Conservation (phyloP, 1,140 invertebrate species). For the Prorops nasuta region DNA sequence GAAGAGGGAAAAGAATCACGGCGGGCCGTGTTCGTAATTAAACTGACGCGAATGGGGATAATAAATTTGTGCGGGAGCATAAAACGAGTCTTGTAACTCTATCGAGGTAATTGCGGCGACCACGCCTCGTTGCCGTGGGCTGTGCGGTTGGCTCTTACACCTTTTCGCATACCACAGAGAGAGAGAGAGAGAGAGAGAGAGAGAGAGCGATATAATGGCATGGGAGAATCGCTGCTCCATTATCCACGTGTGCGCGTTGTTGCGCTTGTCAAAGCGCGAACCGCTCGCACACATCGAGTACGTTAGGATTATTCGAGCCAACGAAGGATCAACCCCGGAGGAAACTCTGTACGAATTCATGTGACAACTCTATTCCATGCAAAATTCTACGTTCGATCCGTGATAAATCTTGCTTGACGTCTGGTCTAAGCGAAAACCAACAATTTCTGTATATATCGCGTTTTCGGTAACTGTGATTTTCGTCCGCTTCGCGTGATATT, state of each 20-base stretch:
- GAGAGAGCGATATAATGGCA: background rate
- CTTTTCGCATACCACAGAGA: conserved; percentile 31
- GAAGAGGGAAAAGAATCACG: conserved; percentile 24
- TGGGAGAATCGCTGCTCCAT: conserved; percentile 13
- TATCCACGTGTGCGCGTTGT: conserved; percentile 24
- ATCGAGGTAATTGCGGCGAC: conserved; percentile 50
- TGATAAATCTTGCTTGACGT: no score
- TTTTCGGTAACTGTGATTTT: no score
- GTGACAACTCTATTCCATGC: conserved; percentile 46
- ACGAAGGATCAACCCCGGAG: no score
- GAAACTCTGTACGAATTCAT: no score
- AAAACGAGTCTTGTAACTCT: conserved; percentile 53
- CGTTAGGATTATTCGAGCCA: no score
- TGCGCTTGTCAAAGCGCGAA: conserved; percentile 35
- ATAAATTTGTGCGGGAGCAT: conserved; percentile 47
- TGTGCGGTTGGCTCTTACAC: conserved; percentile 30
- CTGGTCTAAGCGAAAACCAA: no score
- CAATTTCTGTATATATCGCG: no score
- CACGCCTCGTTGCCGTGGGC: conserved; percentile 45
- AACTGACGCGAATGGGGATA: conserved; percentile 50
- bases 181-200: background rate
- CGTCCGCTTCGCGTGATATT: no score
- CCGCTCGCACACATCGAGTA: no score
- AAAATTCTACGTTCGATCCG: no score
- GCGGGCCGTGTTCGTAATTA: conserved; percentile 40